A percentile compares a stretch with the other conserved stretches of the same genome.
These are phyloP conservation scores for Montipora sp. DNA, from an alignment of 64 coral and sea anemone species.

Conservation along the genomic window DNA sequence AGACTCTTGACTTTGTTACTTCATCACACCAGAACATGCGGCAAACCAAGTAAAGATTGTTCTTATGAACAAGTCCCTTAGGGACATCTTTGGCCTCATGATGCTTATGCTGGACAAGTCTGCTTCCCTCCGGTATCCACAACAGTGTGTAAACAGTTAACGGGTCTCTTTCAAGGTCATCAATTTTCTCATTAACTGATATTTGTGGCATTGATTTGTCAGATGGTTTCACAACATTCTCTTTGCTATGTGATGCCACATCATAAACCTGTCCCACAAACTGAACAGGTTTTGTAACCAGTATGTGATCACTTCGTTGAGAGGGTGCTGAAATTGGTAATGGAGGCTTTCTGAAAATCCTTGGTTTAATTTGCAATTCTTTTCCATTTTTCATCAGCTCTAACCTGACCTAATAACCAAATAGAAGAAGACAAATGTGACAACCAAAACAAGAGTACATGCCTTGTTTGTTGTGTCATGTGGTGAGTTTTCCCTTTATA, in stretches of 20 bases:
- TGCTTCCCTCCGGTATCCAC: conserved; percentile 93
- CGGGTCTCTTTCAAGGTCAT: conserved; percentile 32
- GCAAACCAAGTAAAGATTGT: conserved; percentile 81
- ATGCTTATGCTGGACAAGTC: conserved; percentile 21
- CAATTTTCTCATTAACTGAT: not conserved
- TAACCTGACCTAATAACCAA: conserved; percentile 57
- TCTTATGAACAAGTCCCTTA: conserved; percentile 38
- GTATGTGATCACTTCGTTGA: not conserved
- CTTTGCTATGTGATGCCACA: not conserved
- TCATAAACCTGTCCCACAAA: not conserved
- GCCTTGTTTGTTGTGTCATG: too few relatives aligned
- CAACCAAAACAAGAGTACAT: not conserved
- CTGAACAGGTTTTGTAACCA: conserved; percentile 54
- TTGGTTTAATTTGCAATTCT: conserved; percentile 46
- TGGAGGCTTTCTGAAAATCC: not conserved
- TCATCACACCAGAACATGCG: conserved; percentile 98
- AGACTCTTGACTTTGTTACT: conserved; percentile 78
- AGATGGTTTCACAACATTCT: not conserved
- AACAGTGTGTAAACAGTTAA: conserved; percentile 81
- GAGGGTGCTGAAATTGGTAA: conserved; percentile 9
- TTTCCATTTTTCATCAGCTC: conserved; percentile 72
- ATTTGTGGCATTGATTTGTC: not conserved
- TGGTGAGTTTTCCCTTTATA: too few relatives aligned
- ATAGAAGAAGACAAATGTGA: not conserved
- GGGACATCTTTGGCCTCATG: not conserved